Base-by-base conservation (phyloP, 2,113 vertebrate genomes). In the Tetrao urogallus region DNA sequence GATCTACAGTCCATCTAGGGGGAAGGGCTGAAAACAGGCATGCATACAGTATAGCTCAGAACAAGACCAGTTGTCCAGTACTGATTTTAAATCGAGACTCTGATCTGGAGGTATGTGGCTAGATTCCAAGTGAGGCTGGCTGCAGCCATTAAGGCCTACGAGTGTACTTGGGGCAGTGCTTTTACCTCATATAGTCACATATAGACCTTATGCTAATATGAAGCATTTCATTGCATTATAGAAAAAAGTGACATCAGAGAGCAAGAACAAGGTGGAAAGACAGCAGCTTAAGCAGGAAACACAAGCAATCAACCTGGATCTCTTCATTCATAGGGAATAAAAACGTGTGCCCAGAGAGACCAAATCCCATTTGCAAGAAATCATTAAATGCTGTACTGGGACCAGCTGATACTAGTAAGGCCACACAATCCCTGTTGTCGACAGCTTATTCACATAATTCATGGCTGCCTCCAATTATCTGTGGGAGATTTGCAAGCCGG, bases 381-480 rank as follows among this genome's bases (percentile, higher is more conserved):
- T 97, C 96, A 94, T 95, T 96, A 96, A 95, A 89, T 0, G 6
- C 88, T 94, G 86, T 93, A 80, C 84, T 88, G 93, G 95, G 86
- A 91, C 92, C 97, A 97, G 97, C 96, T 97, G 97, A 98, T 98
- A 97, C 93, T 95, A 98, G 97, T 97, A 97, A 97, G 94, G 96
- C 96, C 82, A 95, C 95, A 93, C 93, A 94, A 94, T 97, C 94
- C 96, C 92, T 74, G 92, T 94, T 96, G 97, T 97, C 92, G 64
- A 96, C 96, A 98, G 96, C 88, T 94, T 93, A 94, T 95, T 97
- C 96, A 58, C 96, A 93, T 96, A 96, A 97, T 97, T 97, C 96
- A 71, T 95, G 90, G 91, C 92, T 84, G 79, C 96, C 97, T 97
- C 97, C 97, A 98, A 97, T 98, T 98, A 98, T 98, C 97, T 97